Percentiles rank a stretch among this genome's conserved stretches.
These are phyloP conservation scores for Paramormyrops hopkinsi DNA, from an alignment of 2,797 vertebrate species.

Conservation along the genomic window DNA sequence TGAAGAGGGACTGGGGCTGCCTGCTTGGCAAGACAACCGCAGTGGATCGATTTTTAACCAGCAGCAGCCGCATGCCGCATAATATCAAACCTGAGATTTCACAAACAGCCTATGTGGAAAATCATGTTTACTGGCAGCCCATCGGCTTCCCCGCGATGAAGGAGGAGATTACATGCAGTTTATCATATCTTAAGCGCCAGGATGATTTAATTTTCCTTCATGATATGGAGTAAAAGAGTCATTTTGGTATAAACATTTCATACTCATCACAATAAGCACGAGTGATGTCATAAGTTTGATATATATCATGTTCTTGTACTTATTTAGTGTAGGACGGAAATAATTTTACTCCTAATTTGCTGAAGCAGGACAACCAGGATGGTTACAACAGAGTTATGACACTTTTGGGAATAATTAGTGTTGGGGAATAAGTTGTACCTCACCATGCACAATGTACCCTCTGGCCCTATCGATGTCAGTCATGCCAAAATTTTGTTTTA, in stretches of 20 bases:
- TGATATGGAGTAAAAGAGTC: not conserved
- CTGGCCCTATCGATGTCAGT: not conserved
- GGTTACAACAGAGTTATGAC: not conserved
- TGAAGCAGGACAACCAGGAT: not conserved
- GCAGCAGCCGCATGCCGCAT: not conserved
- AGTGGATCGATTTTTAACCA: not conserved
- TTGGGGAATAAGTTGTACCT: not conserved
- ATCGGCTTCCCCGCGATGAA: not conserved
- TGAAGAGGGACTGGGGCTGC: not conserved
- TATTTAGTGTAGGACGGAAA: not conserved
- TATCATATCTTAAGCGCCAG: not conserved
- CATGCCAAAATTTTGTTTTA: slow-evolving; percentile 5
- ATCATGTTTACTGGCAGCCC: not conserved
- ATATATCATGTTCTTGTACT: not conserved
- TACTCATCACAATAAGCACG: not conserved
- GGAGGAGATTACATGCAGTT: not conserved
- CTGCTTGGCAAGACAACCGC: not conserved
- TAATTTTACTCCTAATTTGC: not conserved
- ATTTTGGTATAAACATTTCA: not conserved
- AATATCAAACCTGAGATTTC: not conserved
- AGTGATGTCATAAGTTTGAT: slow-evolving; percentile 3
- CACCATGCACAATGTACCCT: not conserved
- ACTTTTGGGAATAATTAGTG: slow-evolving; percentile 10
- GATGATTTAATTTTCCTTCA: not conserved
- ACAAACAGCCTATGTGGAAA: not conserved